phyloP scores from a whole-genome alignment of 2,888 invertebrate species.

The Tineola bisselliella region DNA sequence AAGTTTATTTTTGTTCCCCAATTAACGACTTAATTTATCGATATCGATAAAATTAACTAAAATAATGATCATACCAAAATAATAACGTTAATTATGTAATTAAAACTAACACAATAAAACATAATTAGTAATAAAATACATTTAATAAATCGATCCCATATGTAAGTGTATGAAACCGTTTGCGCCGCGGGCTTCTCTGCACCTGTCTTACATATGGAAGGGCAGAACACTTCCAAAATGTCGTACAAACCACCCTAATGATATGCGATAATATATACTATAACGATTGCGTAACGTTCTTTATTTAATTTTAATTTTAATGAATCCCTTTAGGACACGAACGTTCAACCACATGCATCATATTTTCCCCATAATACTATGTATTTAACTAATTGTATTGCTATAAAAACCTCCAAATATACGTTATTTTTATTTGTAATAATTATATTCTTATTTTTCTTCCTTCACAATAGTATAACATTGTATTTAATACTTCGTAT shows the following conservation, averaged over 20 bases:
- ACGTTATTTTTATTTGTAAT: background rate
- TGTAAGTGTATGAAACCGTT: background rate
- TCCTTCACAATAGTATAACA: background rate
- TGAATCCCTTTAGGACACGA: background rate
- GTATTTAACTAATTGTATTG: background rate
- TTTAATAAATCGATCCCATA: background rate
- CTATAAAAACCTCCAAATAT: background rate
- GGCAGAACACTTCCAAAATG: background rate
- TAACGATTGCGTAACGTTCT: background rate
- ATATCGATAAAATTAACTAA: too few species aligned
- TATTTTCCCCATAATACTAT: background rate
- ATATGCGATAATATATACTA: background rate
- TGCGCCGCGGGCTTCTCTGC: background rate
- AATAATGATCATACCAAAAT: background rate
- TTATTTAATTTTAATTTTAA: background rate
- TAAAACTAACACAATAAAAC: background rate
- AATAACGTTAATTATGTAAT: background rate
- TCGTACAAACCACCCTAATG: background rate
- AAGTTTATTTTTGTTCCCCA: too few species aligned
- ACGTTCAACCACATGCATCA: background rate
- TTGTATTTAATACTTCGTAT: background rate
- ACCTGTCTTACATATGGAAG: constrained; percentile 7
- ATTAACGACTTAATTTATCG: too few species aligned
- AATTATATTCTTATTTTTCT: background rate
- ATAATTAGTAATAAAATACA: background rate